Percentiles rank a stretch among this genome's conserved stretches.
phyloP scores from a whole-genome alignment of 2,797 vertebrate genomes.

The Crotalus adamanteus region DNA sequence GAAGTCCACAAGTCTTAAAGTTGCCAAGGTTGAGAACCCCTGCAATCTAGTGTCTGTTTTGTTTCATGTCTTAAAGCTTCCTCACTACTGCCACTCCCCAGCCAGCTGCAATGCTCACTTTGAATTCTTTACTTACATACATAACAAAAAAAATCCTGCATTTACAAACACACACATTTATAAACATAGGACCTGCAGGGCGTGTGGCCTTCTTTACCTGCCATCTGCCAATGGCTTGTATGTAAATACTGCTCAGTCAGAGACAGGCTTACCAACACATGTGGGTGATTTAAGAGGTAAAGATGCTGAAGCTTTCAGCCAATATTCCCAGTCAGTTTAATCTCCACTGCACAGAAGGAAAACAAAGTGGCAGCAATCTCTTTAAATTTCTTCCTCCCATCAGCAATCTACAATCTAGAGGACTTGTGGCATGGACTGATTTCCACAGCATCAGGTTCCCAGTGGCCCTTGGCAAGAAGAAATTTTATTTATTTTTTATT shows the following conservation, averaged over 20 bases:
- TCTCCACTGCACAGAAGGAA: constrained; percentile 12
- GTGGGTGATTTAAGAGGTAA: constrained; percentile 27
- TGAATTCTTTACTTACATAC: neutral
- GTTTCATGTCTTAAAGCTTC: neutral
- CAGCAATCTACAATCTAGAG: constrained; percentile 22
- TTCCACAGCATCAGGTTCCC: neutral
- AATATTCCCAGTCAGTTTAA: constrained; percentile 20
- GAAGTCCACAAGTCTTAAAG: no score
- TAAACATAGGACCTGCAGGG: neutral
- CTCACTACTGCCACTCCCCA: neutral
- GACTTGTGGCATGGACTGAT: constrained; percentile 10
- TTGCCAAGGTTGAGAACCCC: no score
- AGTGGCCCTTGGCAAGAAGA: neutral
- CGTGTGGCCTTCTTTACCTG: neutral
- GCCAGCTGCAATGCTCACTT: neutral
- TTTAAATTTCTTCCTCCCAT: constrained; percentile 12
- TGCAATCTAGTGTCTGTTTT: neutral
- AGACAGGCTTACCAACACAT: neutral
- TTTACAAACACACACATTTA: neutral
- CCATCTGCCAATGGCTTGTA: neutral
- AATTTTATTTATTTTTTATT: neutral
- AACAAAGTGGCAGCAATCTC: constrained; percentile 29
- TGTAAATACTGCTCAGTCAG: neutral
- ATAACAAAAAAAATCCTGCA: neutral
- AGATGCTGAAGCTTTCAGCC: constrained; percentile 17